Evolutionary conservation across 2,888 invertebrate genomes (phyloP).

Genomic region (Gastrophysa polygoni): DNA sequence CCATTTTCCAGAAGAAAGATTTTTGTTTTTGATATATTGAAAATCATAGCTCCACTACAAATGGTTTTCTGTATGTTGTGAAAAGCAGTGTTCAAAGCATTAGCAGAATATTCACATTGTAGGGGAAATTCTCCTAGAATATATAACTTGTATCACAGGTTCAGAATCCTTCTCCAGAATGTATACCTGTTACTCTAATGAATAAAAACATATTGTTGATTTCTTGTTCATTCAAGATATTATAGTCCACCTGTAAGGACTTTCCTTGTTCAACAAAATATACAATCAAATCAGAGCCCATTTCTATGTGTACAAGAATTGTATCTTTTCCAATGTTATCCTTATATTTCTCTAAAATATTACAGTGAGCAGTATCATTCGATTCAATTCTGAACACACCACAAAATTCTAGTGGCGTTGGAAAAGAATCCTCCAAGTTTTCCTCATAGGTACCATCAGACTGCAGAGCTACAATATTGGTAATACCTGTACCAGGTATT

Average conservation of each 20-base stretch:
- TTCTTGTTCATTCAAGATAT: constrained; percentile 63
- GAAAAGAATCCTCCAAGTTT: constrained; percentile 69
- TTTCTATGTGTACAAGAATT: background rate
- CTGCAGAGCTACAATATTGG: constrained; percentile 72
- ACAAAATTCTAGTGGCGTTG: constrained; percentile 78
- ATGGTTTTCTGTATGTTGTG: constrained; percentile 69
- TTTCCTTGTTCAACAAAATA: constrained; percentile 13
- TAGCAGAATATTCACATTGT: constrained; percentile 65
- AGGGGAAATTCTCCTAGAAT: constrained; percentile 65
- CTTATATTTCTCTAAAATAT: background rate
- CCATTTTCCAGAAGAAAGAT: constrained; percentile 70
- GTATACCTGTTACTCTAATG: constrained; percentile 74
- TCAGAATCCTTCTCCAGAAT: background rate
- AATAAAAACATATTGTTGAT: constrained; percentile 66
- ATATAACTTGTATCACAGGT: background rate
- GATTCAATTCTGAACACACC: constrained; percentile 69
- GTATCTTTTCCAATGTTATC: background rate
- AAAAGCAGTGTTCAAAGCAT: constrained; percentile 67
- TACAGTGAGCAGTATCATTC: background rate
- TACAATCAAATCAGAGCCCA: background rate
- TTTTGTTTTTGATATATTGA: constrained; percentile 69
- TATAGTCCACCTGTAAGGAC: constrained; percentile 46
- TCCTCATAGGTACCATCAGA: constrained; percentile 65
- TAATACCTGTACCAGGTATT: constrained; percentile 72
- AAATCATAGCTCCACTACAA: constrained; percentile 57